Base-by-base conservation (phyloP, 2,797 vertebrate genomes). In the Apodemus agrarius region DNA sequence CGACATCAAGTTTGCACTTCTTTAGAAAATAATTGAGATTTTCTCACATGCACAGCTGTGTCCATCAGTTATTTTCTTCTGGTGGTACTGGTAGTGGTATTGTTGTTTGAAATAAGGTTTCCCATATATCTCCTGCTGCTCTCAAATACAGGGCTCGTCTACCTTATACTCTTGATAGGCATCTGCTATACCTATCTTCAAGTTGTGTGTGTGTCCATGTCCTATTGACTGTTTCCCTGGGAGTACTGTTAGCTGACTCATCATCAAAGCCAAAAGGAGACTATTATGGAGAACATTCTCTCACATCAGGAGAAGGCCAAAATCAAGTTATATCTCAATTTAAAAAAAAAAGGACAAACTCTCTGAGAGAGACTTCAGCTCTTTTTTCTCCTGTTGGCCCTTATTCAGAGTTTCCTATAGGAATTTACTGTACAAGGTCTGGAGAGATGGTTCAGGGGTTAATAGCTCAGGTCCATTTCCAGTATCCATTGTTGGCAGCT, bases 351-450 rank as follows among this genome's bases (percentile, higher is more conserved):
- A 72, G 17, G 49, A 85, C 43, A 5, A 40, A 65, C 34, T 84
- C 9, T 93, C 22, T 4, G 22, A 80, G 52, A 46, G 29, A 88
- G 52, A 61, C 9, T 46, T 92, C 65, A 49, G 8, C 9, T 88
- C 24, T 79, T 95, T 95, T 67, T 75, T 63, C 90, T 37, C 13
- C 21, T 14, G 14, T 7, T 95, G 52, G 74, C 26, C 12, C 49
- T 93, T 85, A 74, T 57, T 90, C 6, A 21, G 40, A 90, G n/a
- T 69, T 24, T 5, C n/a, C 87, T 54, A 26, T 43, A 96, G 96
- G 26, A 95, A 93, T 91, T 95, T 67, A 88, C 49, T 80, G 57
- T 59, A 37, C 16, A 8, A 83, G 24, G 24, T 83, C 26, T 65
- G 24, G 16, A 83, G 37, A 43, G 37, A 63, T 63, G 16, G 17